Base-by-base conservation (phyloP, 2,113 vertebrate species). In the Prinia subflava region DNA sequence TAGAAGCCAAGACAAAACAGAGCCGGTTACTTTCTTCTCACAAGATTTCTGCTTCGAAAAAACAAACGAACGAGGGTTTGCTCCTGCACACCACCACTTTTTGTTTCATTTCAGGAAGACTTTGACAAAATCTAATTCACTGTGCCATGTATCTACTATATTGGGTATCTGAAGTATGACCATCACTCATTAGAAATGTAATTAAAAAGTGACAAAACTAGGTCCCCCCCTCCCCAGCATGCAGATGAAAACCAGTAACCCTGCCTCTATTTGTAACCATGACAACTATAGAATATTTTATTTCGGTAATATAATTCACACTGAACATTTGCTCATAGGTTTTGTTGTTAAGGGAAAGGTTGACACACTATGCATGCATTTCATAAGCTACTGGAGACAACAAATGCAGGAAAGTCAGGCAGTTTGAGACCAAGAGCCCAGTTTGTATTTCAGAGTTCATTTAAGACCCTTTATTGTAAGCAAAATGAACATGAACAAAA, bases 251-350 rank as follows among this genome's bases (percentile, higher is more conserved):
- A 98, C 97, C 97, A 97, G 97, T 97, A 98, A 97, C 95, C 97
- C 95, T 96, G 98, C 97, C 98, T 98, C 97, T 98, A 97, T 98
- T 97, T 98, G 97, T 98, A 98, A 97, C 97, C 98, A 98, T 98
- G 97, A 97, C 97, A 97, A 98, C 97, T 97, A 98, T 98, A 98
- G 96, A 97, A 97, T 98, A 97, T 98, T 98, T 98, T 97, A 97
- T 97, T 98, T 97, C 94, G 35, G 97, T 96, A 97, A 96, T 97
- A 97, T 95, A 97, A 97, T 97, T 95, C 95, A 96, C 94, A 91
- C 92, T 85, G 96, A 97, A 97, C 96, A 92, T 96, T 97, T 97
- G 90, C 96, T 97, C 93, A 84, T 60, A 95, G 93, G 95, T 96
- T 96, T 95, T 97, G 96, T 96, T 97, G 95, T 97, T 93, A 96